Percentiles rank a stretch among this genome's conserved stretches.
These are phyloP conservation scores for Drosophila mimetica DNA, from an alignment of 2,888 invertebrate genomes.

Conservation along the genomic window DNA sequence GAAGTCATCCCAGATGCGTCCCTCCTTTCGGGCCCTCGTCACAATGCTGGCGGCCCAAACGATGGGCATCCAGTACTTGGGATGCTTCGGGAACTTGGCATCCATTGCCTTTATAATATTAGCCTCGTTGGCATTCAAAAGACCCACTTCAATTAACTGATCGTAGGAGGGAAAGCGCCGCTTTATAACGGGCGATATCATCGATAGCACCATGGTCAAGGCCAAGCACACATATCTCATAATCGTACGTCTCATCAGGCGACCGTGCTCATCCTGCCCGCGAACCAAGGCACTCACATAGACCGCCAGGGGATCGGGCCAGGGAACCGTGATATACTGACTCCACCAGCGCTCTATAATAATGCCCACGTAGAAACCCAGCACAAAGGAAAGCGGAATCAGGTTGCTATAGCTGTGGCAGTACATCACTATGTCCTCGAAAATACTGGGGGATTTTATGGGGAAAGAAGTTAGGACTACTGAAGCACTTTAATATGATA, in stretches of 20 bases:
- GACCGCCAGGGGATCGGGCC: conserved; percentile 93
- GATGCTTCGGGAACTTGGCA: conserved; percentile 91
- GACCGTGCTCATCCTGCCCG: conserved; percentile 92
- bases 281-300: conserved; percentile 92
- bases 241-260: conserved; percentile 92
- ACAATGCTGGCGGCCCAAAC: conserved; percentile 96
- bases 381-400: conserved; percentile 95
- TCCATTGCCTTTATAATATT: conserved; percentile 90
- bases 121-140: conserved; percentile 91
- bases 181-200: conserved; percentile 94
- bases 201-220: conserved; percentile 92
- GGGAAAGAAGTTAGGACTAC: neutral
- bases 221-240: conserved; percentile 93
- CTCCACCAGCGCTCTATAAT: conserved; percentile 97
- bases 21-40: conserved; percentile 93
- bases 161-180: conserved; percentile 93
- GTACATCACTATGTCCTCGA: conserved; percentile 92
- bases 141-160: conserved; percentile 92
- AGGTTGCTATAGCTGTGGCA: conserved; percentile 93
- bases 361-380: conserved; percentile 96
- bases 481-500: too few species aligned
- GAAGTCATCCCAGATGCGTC: conserved; percentile 94
- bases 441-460: conserved; percentile 87
- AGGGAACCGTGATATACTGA: conserved; percentile 92
- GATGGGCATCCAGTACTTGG: conserved; percentile 96